These are phyloP conservation scores for Megalurothrips usitatus DNA, from an alignment of 2,888 invertebrate genomes.

Conservation along the genomic window DNA sequence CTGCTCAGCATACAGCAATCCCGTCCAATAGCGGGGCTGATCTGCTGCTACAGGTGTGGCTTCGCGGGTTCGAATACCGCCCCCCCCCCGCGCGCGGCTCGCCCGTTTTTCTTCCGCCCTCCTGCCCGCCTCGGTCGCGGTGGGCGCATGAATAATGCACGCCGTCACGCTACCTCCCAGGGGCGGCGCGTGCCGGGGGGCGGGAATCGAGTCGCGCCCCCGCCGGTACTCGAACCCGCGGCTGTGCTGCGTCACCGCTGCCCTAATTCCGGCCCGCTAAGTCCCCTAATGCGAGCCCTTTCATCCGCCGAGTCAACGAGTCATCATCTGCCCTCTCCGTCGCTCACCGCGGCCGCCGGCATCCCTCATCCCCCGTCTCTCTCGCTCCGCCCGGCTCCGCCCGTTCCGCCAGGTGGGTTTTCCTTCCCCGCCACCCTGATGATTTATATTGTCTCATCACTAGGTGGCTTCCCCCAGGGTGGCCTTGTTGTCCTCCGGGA, in stretches of 20 bases:
- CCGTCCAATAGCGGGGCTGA: neutral
- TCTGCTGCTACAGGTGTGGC: neutral
- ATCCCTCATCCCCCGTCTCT: too few relatives aligned
- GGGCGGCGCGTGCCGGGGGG: too few relatives aligned
- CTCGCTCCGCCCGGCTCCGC: neutral
- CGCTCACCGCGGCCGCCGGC: neutral
- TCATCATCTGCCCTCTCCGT: neutral
- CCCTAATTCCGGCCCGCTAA: neutral
- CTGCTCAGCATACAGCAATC: too few relatives aligned
- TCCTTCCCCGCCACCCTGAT: neutral
- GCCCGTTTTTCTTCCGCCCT: too few relatives aligned
- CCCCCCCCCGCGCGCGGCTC: too few relatives aligned
- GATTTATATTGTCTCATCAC: neutral
- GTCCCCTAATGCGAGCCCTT: neutral
- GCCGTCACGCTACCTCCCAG: too few relatives aligned
- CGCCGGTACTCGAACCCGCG: neutral
- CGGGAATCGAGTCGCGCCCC: neutral
- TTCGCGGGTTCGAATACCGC: neutral
- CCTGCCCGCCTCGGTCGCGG: too few relatives aligned
- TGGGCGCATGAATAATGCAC: too few relatives aligned
- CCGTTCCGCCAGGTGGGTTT: constrained; percentile 1
- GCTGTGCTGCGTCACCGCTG: neutral
- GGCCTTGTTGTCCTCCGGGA: neutral
- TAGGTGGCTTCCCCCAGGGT: neutral
- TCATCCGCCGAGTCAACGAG: neutral